A percentile compares a stretch with the other conserved stretches of the same genome.
Conservation (phyloP, 2,113 vertebrate species). For the Sapajus apella region DNA sequence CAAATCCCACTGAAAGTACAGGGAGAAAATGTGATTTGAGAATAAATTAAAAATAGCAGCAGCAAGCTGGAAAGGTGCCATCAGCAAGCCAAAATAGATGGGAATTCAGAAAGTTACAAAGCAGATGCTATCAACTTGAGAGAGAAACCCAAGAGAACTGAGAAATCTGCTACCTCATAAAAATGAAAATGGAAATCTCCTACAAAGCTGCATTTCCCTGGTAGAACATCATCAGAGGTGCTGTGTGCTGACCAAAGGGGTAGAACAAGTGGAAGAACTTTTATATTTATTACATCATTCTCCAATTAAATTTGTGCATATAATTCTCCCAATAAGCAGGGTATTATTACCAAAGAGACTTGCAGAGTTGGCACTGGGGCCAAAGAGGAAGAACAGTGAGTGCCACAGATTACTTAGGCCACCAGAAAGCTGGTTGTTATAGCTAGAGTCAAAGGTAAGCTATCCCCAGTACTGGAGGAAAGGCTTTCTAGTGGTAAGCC, state of each 20-base stretch:
- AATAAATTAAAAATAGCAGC: not conserved
- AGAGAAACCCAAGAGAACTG: not conserved
- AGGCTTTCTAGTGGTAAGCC: not conserved
- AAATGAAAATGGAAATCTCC: not conserved
- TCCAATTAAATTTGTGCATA: not conserved
- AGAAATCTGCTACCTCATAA: not conserved
- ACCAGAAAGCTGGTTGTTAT: not conserved
- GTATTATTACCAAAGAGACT: not conserved
- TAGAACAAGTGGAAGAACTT: not conserved
- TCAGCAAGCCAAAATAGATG: not conserved
- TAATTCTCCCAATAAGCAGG: not conserved
- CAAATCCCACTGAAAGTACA: not conserved
- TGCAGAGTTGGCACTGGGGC: not conserved
- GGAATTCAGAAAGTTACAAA: not conserved
- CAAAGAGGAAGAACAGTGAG: not conserved
- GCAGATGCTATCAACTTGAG: not conserved
- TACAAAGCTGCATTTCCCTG: not conserved
- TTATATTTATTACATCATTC: not conserved
- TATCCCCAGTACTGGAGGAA: not conserved
- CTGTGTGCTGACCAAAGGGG: not conserved
- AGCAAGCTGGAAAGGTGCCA: not conserved
- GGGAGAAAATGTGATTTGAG: not conserved
- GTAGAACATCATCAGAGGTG: not conserved
- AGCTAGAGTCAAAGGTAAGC: not conserved
- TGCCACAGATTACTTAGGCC: not conserved